Evolutionary conservation across 1,140 invertebrate genomes (phyloP).

Genomic region (Diachasmimorpha longicaudata): DNA sequence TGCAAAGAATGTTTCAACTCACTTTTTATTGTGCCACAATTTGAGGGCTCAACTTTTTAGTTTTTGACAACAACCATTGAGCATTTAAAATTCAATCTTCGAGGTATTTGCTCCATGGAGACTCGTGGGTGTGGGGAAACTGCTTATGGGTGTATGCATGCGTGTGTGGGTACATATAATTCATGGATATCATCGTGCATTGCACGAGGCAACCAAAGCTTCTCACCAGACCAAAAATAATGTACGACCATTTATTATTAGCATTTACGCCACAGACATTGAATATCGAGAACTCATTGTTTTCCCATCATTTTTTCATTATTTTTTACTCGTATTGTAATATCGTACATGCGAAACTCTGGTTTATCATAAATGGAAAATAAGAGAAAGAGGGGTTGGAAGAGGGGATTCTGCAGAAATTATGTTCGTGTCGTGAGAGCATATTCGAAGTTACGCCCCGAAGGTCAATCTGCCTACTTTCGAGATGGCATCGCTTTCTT

Average conservation of each 20-base stretch:
- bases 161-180: neutral
- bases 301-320: neutral
- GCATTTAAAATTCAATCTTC: neutral
- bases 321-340: neutral
- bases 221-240: neutral
- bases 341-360: too few species aligned
- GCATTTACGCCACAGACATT: neutral
- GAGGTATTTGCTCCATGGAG: neutral
- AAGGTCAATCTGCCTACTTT: conserved; percentile 59
- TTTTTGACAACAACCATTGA: too few species aligned
- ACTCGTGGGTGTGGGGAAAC: neutral
- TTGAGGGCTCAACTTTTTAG: too few species aligned
- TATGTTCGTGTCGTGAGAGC: conserved; percentile 26
- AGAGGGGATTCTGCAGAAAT: neutral
- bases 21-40: too few species aligned
- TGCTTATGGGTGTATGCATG: neutral
- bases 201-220: neutral
- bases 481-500: conserved; percentile 41
- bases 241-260: neutral
- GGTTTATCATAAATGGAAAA: too few species aligned
- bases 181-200: neutral
- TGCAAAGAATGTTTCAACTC: neutral
- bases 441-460: conserved; percentile 37
- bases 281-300: neutral
- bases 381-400: too few species aligned